Evolutionary conservation across 2,113 vertebrate species (phyloP).

Genomic region (Pipra filicauda): DNA sequence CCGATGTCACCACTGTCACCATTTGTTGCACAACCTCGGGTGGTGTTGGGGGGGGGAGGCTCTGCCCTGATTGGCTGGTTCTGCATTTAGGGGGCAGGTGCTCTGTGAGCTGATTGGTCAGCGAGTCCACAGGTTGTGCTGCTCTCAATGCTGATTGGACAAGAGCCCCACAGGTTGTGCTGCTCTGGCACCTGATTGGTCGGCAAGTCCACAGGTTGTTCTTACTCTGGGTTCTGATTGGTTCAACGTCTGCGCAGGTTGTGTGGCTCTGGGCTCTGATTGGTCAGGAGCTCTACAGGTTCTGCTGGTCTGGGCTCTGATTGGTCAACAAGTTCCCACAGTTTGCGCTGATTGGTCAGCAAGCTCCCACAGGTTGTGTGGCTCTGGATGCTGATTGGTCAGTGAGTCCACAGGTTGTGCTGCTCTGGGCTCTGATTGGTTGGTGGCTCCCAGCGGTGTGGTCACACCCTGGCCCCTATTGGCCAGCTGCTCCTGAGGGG

Average conservation of each 20-base stretch:
- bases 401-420: neutral
- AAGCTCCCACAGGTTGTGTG: neutral
- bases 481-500: neutral
- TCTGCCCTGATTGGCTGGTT: neutral
- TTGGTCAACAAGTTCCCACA: neutral
- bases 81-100: neutral
- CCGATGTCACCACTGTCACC: neutral
- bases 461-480: neutral
- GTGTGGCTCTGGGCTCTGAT: neutral
- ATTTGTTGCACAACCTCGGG: neutral
- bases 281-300: neutral
- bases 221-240: neutral
- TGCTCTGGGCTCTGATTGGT: neutral
- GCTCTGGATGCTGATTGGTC: neutral
- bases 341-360: neutral
- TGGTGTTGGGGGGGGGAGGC: too few species aligned
- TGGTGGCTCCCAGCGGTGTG: accelerated
- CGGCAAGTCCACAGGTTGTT: neutral
- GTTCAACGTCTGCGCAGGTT: neutral
- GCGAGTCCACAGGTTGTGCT: neutral
- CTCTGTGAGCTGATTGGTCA: neutral
- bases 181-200: neutral
- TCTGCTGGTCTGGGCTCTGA: neutral
- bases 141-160: neutral
- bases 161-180: neutral